Percentiles rank a stretch among this genome's conserved stretches.
Evolutionary conservation across 1,140 invertebrate genomes (phyloP).

Genomic region (Metaphire vulgaris): DNA sequence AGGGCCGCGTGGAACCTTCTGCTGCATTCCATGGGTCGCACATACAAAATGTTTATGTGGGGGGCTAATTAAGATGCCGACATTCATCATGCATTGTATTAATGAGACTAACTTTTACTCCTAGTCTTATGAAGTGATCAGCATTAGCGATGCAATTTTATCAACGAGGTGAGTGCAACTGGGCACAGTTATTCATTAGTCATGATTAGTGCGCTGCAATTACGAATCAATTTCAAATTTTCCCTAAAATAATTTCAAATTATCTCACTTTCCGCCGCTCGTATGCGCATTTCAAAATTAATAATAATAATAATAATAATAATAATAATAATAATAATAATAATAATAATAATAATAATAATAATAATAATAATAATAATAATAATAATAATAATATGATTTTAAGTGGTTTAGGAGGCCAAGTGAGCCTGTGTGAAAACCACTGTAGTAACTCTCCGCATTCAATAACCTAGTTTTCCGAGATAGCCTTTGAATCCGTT

Average conservation of each 20-base stretch:
- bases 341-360: slow-evolving; percentile 4
- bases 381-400: neutral
- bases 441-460: neutral
- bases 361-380: slow-evolving; percentile 4
- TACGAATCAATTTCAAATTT: neutral
- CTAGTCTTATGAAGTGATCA: too few species aligned
- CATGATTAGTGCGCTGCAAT: neutral
- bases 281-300: too few species aligned
- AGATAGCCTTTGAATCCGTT: neutral
- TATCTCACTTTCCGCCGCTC: too few species aligned
- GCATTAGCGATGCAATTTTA: neutral
- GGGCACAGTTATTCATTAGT: neutral
- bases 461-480: neutral
- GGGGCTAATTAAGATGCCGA: too few species aligned
- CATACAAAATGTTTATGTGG: too few species aligned
- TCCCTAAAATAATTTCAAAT: neutral
- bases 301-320: slow-evolving; percentile 4
- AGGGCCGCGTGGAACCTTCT: too few species aligned
- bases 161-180: neutral
- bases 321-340: slow-evolving; percentile 4
- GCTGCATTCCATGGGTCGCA: too few species aligned
- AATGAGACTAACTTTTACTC: too few species aligned
- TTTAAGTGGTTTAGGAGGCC: neutral
- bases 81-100: too few species aligned
- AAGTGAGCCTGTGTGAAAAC: neutral